Evolutionary conservation across 2,888 invertebrate genomes (phyloP), one percentile per base, ranked within the genome.

Genomic region (Carpatolechia fugitivella): DNA sequence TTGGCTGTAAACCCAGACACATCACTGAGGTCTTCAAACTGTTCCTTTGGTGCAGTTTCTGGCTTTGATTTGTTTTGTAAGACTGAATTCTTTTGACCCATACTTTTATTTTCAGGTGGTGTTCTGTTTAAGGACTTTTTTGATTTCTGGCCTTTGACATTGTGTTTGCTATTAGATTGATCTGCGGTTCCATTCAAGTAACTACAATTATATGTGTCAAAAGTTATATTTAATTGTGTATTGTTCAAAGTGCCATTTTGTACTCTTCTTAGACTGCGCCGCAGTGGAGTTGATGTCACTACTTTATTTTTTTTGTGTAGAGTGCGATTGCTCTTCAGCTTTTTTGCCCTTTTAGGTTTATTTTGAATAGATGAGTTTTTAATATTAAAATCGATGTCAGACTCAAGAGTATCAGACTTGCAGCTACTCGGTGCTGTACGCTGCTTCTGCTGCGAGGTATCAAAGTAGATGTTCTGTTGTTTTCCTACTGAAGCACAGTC

Each of bases 1-100:
- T 87, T 90, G 1, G 89, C 90, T 20, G 90, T 90, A 55, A 89
- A 85, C 0, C 90, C 90, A 33, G 90, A 90, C 1, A 90, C 85
- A 73, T 90, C 90, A 71, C 90, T 90, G 14, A 84, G 59, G 51
- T 90, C 88, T 57, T 89, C 89, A 73, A 82, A 85, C 52, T 83
- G 79, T 7, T 83, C 82, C 68, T 85, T 85, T 1, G 63, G 58
- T 24, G 59, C 59, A 10, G 47, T 24, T 8, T 48, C 35, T 16
- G 20, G 13, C 11, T 35, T 64, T 60, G 64, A 60, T 69, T 76
- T 50, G 66, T 65, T 52, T 58, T 62, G 53, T 67, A 63, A 46
- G 63, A 60, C 29, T 46, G 56, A 58, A 55, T 58, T 68, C 58
- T 62, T 74, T 54, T 64, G 73, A 54, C 63, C 60, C 8, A 54